phyloP scores from a whole-genome alignment of 2,888 invertebrate genomes.

The Drosophila paucipuncta region DNA sequence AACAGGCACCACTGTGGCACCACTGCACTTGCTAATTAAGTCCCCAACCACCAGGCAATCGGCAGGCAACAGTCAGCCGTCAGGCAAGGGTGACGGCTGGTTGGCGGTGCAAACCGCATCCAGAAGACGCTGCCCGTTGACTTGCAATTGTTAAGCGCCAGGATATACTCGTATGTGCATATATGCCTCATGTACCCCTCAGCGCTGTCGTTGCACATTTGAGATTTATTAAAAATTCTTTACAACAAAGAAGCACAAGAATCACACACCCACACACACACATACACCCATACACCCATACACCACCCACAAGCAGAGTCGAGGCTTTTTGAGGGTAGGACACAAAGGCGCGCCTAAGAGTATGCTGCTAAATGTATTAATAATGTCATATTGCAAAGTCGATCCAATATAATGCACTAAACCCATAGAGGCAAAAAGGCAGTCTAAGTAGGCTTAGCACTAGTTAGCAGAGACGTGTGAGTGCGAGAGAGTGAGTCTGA shows the following conservation, averaged over 20 bases:
- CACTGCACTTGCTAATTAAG: slow-evolving; percentile 84
- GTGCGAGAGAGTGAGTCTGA: slow-evolving; percentile 5
- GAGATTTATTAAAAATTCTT: slow-evolving; percentile 85
- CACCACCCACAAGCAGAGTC: slow-evolving; percentile 25
- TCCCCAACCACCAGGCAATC: slow-evolving; percentile 74
- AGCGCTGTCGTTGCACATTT: slow-evolving; percentile 78
- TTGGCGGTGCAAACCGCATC: slow-evolving; percentile 31
- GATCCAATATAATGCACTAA: slow-evolving; percentile 83
- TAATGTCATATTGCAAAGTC: slow-evolving; percentile 83
- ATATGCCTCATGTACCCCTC: slow-evolving; percentile 29
- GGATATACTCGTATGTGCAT: slow-evolving; percentile 14
- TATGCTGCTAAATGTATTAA: slow-evolving; percentile 83
- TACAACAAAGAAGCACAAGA: slow-evolving; percentile 63
- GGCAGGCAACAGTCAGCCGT: slow-evolving; percentile 23
- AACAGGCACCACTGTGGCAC: slow-evolving; percentile 51
- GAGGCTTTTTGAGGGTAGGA: slow-evolving; percentile 43
- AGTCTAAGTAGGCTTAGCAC: slow-evolving; percentile 43
- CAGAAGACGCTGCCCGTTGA: slow-evolving; percentile 66
- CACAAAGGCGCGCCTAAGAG: slow-evolving; percentile 69
- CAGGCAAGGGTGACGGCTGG: slow-evolving; percentile 3
- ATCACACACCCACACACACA: slow-evolving; percentile 26
- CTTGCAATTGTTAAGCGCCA: slow-evolving; percentile 65
- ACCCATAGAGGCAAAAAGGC: slow-evolving; percentile 57
- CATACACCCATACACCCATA: slow-evolving; percentile 35
- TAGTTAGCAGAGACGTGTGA: slow-evolving; percentile 8